A percentile compares a stretch with the other conserved stretches of the same genome.
phyloP scores from a whole-genome alignment of 2,888 invertebrate genomes.

The Trichacis sp. region DNA sequence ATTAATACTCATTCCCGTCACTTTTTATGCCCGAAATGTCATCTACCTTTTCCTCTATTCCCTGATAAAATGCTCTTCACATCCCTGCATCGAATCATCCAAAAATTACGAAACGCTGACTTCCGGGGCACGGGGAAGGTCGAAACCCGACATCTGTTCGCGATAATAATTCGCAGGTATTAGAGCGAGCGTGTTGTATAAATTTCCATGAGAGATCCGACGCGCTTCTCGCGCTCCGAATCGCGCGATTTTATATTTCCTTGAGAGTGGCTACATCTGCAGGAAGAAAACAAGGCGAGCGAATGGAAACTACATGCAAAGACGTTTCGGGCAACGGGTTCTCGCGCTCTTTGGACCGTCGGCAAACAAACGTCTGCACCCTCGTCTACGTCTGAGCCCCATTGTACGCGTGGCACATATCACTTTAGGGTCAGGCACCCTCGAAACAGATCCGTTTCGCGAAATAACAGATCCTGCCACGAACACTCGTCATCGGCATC shows the following conservation, averaged over 20 bases:
- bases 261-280: conserved; percentile 31
- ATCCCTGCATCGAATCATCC: not conserved
- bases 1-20: too few species aligned
- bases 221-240: conserved; percentile 29
- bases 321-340: conserved; percentile 45
- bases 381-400: conserved; percentile 36
- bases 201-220: conserved; percentile 7
- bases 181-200: conserved; percentile 7
- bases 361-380: conserved; percentile 51
- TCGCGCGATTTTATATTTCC: conserved; percentile 36
- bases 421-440: conserved; percentile 66
- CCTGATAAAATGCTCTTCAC: not conserved
- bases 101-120: not conserved
- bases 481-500: conserved; percentile 56
- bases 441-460: conserved; percentile 66
- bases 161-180: conserved; percentile 14
- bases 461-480: conserved; percentile 65
- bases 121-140: not conserved
- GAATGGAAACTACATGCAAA: conserved; percentile 66
- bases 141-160: conserved; percentile 5
- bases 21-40: too few species aligned
- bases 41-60: too few species aligned
- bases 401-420: conserved; percentile 66
- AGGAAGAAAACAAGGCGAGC: conserved; percentile 42
- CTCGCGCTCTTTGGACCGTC: conserved; percentile 38